Percentiles rank a stretch among this genome's conserved stretches.
Conservation (phyloP, 1,140 invertebrate species). For the Ylistrum balloti region DNA sequence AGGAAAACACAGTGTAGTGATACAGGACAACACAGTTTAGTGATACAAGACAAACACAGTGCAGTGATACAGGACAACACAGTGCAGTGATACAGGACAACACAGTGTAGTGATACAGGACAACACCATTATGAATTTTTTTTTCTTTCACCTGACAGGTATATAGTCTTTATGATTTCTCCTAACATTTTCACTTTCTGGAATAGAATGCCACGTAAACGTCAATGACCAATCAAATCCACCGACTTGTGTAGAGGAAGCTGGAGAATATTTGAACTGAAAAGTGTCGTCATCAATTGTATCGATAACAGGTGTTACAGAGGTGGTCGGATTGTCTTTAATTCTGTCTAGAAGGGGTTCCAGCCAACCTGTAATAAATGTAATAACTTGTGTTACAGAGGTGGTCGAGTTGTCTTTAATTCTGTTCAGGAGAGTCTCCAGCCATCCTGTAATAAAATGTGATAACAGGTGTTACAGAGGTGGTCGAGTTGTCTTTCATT, state of each 20-base stretch:
- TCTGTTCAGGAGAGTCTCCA: constrained; percentile 96
- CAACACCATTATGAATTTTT: too few relatives aligned
- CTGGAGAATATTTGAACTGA: constrained; percentile 87
- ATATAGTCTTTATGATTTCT: constrained; percentile 55
- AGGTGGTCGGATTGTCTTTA: constrained; percentile 90
- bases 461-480: constrained; percentile 93
- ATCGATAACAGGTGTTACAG: constrained; percentile 95
- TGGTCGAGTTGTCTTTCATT: constrained; percentile 89
- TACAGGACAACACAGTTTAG: too few relatives aligned
- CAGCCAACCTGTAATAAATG: constrained; percentile 91
- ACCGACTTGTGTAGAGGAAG: constrained; percentile 85
- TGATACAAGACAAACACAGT: too few relatives aligned
- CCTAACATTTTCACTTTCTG: constrained; percentile 53
- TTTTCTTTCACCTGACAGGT: constrained; percentile 54
- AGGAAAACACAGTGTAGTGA: too few relatives aligned
- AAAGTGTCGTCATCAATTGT: constrained; percentile 97
- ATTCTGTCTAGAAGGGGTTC: constrained; percentile 90
- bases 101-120: too few relatives aligned
- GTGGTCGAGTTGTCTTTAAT: too few relatives aligned
- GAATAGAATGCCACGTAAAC: constrained; percentile 86
- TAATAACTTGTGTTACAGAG: constrained; percentile 87
- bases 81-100: too few relatives aligned
- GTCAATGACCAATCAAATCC: constrained; percentile 99
- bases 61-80: too few relatives aligned
- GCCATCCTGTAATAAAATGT: constrained; percentile 90